Base-by-base conservation (phyloP, 1,140 invertebrate species). In the Nasonia giraulti region DNA sequence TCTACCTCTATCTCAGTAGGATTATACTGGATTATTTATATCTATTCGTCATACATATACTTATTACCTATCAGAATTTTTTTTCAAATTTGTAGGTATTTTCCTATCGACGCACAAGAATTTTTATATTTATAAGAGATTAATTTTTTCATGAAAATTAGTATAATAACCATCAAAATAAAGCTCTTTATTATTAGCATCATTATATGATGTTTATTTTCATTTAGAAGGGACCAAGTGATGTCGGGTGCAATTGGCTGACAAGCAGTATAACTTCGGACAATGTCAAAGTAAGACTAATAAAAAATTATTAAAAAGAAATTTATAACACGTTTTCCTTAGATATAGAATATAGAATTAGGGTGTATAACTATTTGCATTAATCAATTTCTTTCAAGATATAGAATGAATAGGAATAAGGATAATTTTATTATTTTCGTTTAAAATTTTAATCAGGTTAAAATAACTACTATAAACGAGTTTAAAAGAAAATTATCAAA, bases 201-300 rank as follows among this genome's bases (percentile, higher is more conserved):
- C 47, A 20, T 27, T 50, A 47, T 73, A 20, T 81, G 1, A 27
- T 37, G 33, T 80, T 78, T 86, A 55, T 87, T 90, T 44, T 93
- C 5, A 27, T 91, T 66, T 90, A 94, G 94, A 93, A 92, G 87
- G 91, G 91, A 74, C 91, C 93, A 47, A 91, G 92, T 76, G 92
- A 94, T 90, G 85, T 92, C 62, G 92, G 91, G 86, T 90, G 91
- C 75, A 92, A 93, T 87, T 90, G 92, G 85, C 88, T 94, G 79
- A 91, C 91, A 47, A 91, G 90, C 23, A 89, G 87, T 84, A 87
- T 89, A 80, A 89, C 91, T 80, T 90, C 91, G 44, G 89, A 85
- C 86, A 86, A 90, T 62, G 87, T 93, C 73, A 93, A 92, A 89
- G 93, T 94, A 90, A 89, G 90, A 88, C 80, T 55, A 27, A 81